Conservation (phyloP, 1,140 invertebrate species). For the Myzus persicae region DNA sequence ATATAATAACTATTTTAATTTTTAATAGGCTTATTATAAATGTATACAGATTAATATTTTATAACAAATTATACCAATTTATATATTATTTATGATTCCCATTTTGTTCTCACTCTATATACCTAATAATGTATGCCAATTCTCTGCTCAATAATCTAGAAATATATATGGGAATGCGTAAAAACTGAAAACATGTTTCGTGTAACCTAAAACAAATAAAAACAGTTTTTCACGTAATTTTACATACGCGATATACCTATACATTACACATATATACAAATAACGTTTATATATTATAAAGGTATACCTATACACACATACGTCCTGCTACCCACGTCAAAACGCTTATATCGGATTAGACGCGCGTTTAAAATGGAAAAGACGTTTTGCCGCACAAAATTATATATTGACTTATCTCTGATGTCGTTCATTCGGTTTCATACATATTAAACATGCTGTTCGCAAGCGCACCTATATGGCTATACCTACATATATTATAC, state of each 20-base stretch:
- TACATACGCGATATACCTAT: neutral
- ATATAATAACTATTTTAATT: no score
- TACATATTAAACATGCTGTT: neutral
- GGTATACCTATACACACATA: neutral
- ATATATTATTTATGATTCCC: neutral
- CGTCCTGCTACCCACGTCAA: neutral
- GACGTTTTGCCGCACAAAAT: neutral
- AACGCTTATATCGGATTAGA: neutral
- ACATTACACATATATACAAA: neutral
- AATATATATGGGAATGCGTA: neutral
- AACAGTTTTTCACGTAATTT: neutral
- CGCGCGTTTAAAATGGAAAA: neutral
- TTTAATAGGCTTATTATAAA: no score
- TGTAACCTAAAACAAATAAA: neutral
- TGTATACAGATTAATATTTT: neutral
- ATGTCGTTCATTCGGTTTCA: neutral
- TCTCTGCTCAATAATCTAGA: neutral
- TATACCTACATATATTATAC: neutral
- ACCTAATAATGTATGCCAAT: no score
- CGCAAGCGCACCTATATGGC: neutral
- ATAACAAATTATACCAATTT: neutral
- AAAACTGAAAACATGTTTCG: neutral
- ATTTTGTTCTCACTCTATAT: no score
- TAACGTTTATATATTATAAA: neutral
- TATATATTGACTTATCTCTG: conserved; percentile 3